Conservation (phyloP, 2,888 invertebrate genomes). For the Yponomeuta sedellus region DNA sequence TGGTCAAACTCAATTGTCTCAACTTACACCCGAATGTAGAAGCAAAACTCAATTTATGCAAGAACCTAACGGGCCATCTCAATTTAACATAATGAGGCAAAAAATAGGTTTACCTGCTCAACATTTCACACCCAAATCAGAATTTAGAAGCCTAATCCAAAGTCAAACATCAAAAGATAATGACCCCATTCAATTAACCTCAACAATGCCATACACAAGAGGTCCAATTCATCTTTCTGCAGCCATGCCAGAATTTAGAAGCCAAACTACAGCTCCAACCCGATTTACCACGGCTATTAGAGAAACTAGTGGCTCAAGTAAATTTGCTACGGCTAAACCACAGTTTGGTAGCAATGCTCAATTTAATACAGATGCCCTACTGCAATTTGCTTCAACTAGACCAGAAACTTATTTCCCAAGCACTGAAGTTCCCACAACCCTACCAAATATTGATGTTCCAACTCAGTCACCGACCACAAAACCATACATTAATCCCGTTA, state of each 20-base stretch:
- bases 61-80: background rate
- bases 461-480: background rate
- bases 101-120: background rate
- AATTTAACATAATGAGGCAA: background rate
- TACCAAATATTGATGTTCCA: background rate
- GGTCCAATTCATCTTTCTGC: background rate
- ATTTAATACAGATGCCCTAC: background rate
- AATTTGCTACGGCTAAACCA: too few species aligned
- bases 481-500: background rate
- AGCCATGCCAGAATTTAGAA: background rate
- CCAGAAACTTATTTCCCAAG: background rate
- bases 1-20: background rate
- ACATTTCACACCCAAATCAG: background rate
- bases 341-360: background rate
- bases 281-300: background rate
- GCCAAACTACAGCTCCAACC: too few species aligned
- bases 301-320: background rate
- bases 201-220: background rate
- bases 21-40: background rate
- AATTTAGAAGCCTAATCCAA: background rate
- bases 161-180: background rate
- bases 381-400: background rate
- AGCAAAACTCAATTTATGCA: background rate
- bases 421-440: background rate
- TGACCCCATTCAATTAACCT: background rate